Evolutionary conservation across 2,113 vertebrate genomes (phyloP).

Genomic region (Podarcis muralis): DNA sequence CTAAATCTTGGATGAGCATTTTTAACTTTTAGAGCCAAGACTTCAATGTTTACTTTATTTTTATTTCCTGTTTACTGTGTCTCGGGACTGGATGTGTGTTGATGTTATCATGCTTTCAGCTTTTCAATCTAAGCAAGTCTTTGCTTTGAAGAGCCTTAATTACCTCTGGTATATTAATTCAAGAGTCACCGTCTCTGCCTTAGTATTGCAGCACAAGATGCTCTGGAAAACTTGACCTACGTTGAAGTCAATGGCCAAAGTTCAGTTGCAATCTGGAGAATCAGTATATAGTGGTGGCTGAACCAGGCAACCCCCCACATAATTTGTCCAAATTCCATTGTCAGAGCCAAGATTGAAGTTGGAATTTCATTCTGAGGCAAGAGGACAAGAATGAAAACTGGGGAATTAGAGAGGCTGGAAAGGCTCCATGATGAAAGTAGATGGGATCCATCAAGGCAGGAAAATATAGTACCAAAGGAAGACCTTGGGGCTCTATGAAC

Average conservation of each 20-base stretch:
- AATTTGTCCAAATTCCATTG: not conserved
- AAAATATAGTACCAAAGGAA: not conserved
- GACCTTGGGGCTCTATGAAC: not conserved
- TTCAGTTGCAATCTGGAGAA: not conserved
- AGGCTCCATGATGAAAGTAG: not conserved
- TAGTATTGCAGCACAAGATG: not conserved
- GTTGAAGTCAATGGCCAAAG: not conserved
- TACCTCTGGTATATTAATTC: not conserved
- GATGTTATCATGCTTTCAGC: not conserved
- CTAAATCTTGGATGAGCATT: not conserved
- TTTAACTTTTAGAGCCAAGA: not conserved
- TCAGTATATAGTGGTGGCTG: not conserved
- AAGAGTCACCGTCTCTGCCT: not conserved
- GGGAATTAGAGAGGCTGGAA: not conserved
- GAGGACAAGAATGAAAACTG: not conserved
- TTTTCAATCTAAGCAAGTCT: not conserved
- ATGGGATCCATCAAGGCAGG: not conserved
- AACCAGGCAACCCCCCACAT: not conserved
- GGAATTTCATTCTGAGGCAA: not conserved
- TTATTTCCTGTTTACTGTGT: constrained; percentile 23
- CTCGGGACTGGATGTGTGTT: not conserved
- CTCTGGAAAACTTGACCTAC: not conserved
- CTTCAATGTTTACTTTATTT: constrained; percentile 1
- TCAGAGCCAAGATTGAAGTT: not conserved
- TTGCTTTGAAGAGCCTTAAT: constrained; percentile 9